Evolutionary conservation across 2,797 vertebrate genomes (phyloP).

Genomic region (Odontamblyopus lacepedii): DNA sequence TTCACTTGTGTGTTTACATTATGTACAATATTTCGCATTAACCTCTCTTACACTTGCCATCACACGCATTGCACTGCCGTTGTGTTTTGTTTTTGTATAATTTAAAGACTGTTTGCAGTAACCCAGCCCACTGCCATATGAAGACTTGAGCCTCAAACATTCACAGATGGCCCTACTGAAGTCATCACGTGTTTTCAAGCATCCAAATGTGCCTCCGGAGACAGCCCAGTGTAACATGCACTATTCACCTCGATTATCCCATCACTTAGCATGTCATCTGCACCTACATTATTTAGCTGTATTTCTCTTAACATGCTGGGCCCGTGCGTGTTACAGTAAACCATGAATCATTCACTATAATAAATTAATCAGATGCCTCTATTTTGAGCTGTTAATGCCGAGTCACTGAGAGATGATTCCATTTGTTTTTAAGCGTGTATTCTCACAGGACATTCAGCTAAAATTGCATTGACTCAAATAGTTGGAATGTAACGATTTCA

Average conservation of each 20-base stretch:
- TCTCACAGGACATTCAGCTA: neutral
- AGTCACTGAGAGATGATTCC: constrained; percentile 35
- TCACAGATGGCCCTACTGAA: constrained; percentile 1
- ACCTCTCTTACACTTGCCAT: neutral
- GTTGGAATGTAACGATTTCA: neutral
- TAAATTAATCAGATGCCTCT: constrained; percentile 59
- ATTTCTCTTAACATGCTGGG: constrained; percentile 63
- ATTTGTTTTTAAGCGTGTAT: constrained; percentile 19
- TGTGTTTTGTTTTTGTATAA: neutral
- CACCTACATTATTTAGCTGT: constrained; percentile 61
- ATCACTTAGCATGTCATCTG: neutral
- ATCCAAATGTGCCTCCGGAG: neutral
- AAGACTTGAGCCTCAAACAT: constrained; percentile 7
- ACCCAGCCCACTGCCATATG: neutral
- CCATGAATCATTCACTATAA: constrained; percentile 57
- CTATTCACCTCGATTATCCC: neutral
- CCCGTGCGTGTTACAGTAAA: constrained; percentile 58
- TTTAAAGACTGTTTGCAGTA: constrained; percentile 5
- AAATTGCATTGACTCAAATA: neutral
- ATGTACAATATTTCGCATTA: neutral
- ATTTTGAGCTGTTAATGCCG: constrained; percentile 44
- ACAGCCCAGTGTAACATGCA: constrained; percentile 11
- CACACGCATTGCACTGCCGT: neutral
- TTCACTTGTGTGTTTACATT: neutral
- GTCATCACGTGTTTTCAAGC: constrained; percentile 16